Percentiles rank a stretch among this genome's conserved stretches.
phyloP scores from a whole-genome alignment of 2,113 vertebrate species.

The Irena cyanogastra region DNA sequence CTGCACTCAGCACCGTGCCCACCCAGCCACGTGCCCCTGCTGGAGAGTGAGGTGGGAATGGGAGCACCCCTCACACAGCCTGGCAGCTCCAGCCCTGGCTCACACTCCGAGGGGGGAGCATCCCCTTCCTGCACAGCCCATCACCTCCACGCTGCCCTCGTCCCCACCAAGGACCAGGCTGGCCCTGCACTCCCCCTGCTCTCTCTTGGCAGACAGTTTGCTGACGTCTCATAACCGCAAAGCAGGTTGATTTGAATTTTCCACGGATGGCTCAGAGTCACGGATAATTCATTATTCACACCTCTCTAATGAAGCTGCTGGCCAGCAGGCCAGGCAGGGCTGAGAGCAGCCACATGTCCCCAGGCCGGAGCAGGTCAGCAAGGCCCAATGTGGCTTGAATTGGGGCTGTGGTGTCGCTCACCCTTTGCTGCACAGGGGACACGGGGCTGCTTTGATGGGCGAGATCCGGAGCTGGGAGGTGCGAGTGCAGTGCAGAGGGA shows the following conservation, averaged over 20 bases:
- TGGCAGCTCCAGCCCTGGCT: not conserved
- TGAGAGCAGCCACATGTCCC: conserved; percentile 10
- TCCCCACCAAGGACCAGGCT: not conserved
- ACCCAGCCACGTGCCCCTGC: rapidly evolving
- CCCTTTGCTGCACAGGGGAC: not conserved
- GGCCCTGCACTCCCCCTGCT: not conserved
- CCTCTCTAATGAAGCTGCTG: conserved; percentile 59
- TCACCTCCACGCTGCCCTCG: not conserved
- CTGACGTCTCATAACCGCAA: not conserved
- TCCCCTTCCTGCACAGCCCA: not conserved
- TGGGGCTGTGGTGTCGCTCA: not conserved
- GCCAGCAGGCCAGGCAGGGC: not conserved
- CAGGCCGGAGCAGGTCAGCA: not conserved
- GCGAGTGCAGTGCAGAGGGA: not conserved
- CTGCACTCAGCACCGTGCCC: not conserved
- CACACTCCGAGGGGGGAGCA: rapidly evolving
- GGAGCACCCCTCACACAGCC: rapidly evolving
- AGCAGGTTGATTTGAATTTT: conserved; percentile 67
- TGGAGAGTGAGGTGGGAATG: not conserved
- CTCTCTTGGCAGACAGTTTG: not conserved
- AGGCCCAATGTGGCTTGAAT: conserved; percentile 5
- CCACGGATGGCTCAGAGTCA: conserved; percentile 45
- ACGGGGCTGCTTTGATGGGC: not conserved
- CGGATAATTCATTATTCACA: conserved; percentile 69
- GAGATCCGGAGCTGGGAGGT: not conserved